Evolutionary conservation across 2,113 vertebrate genomes (phyloP).

Genomic region (Phainopepla nitens): DNA sequence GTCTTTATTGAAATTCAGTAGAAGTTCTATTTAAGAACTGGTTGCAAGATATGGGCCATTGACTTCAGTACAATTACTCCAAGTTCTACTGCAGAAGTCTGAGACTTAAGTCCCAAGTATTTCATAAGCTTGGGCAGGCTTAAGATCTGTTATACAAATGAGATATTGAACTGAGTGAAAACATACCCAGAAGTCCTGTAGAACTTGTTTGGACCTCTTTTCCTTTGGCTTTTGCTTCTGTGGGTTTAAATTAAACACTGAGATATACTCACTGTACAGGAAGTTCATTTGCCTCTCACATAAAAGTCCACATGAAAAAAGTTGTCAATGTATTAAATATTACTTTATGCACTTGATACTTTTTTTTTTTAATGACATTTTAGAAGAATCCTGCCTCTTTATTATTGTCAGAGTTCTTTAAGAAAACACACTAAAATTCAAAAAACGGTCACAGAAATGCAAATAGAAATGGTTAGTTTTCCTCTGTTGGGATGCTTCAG

Average conservation of each 20-base stretch:
- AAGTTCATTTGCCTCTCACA: background rate
- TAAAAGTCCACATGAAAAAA: background rate
- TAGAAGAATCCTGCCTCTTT: background rate
- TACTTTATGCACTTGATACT: background rate
- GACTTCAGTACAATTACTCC: conserved; percentile 30
- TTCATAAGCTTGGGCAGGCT: background rate
- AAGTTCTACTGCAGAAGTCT: background rate
- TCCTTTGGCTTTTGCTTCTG: background rate
- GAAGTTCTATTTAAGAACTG: conserved; percentile 46
- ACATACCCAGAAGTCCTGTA: background rate
- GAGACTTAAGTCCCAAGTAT: background rate
- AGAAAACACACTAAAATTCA: background rate
- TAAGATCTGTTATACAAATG: background rate
- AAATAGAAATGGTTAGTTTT: background rate
- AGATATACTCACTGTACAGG: background rate
- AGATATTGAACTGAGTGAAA: background rate
- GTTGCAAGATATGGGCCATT: conserved; percentile 33
- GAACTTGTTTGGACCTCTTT: background rate
- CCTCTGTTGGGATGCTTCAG: background rate
- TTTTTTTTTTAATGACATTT: background rate
- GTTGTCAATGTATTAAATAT: background rate
- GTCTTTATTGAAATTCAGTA: conserved; percentile 29
- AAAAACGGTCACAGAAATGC: background rate
- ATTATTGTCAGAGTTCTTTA: background rate
- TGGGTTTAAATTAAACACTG: background rate